phyloP scores from a whole-genome alignment of 2,113 vertebrate genomes.

The Bos taurus region ARS-UCD2.0 NC_037344.1:30374001-30374500 shows the following conservation, averaged over 20 bases:
- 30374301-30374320: background rate
- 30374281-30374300: background rate
- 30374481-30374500: background rate
- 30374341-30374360: background rate
- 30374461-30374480: rapidly evolving
- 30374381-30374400: background rate
- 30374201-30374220: background rate
- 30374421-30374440: background rate
- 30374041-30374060: background rate
- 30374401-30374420: background rate
- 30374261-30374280: background rate
- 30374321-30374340: background rate
- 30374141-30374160: background rate
- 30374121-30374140: background rate
- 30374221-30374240: background rate
- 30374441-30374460: background rate
- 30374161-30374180: background rate
- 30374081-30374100: background rate
- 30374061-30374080: background rate
- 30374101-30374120: background rate
- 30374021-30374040: background rate
- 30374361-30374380: background rate
- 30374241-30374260: background rate
- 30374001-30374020: background rate
- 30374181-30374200: background rate